Evolutionary conservation across 2,113 vertebrate species (phyloP), one percentile per base, ranked within the genome.

Genomic region (Etheostoma cragini): DNA sequence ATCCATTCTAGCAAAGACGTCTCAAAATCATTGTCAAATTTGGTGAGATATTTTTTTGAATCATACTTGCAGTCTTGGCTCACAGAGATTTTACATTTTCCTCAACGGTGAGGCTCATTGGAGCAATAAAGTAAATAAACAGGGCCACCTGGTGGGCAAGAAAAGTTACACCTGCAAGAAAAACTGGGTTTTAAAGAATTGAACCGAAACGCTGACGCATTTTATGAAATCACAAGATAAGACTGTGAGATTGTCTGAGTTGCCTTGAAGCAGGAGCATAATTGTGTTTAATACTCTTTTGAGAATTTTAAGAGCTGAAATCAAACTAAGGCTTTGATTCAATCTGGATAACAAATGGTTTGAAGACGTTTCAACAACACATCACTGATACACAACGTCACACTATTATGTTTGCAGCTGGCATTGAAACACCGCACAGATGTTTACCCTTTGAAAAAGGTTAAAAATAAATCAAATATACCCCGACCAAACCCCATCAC

Each of bases 231-330:
- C 21, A 64, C n/a, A 62, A 33, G 54, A 52, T 70, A 78, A 85
- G 68, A 83, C 63, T 72, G 73, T 72, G 73, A 79, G 87, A 88
- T 90, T 92, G 91, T 90, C 90, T 78, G 70, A 83, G 70, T 85
- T 86, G 74, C 74, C 71, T 63, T 75, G 47, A 83, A 81, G 83
- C 78, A 87, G 62, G 83, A 89, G 80, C 65, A 82, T 52, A 84
- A 45, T 22, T 3, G 21, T 67, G 58, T 82, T 88, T 88, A 88
- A 89, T 84, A 80, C 82, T 76, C 24, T 65, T 72, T 76, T 8
- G 72, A 69, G 60, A 68, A 71, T 58, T 50, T 72, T 70, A 81
- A 78, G 68, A 76, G 75, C n/a, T 72, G 50, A 81, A 47, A 70
- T 72, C 68, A 88, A 78, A 14, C 68, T 66, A 52, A 81, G 65